These are phyloP conservation scores for Lutraria lutraria DNA, from an alignment of 2,888 invertebrate genomes.

Conservation along the genomic window DNA sequence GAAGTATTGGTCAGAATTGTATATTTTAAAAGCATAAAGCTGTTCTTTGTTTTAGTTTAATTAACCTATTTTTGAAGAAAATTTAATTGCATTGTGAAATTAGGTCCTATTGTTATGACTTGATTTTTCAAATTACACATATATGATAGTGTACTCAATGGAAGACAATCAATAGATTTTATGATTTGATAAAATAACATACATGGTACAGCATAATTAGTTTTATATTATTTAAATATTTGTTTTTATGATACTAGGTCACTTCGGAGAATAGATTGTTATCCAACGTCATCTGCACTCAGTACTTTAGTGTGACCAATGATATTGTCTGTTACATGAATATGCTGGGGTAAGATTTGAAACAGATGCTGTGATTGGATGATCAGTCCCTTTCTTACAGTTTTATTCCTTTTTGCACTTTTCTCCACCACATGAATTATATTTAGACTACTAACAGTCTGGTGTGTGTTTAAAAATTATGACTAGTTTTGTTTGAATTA, in stretches of 20 bases:
- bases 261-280: slow-evolving; percentile 44
- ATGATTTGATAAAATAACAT: too few relatives aligned
- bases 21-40: too few relatives aligned
- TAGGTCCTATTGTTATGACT: too few relatives aligned
- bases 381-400: slow-evolving; percentile 11
- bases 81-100: too few relatives aligned
- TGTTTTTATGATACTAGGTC: slow-evolving; percentile 52
- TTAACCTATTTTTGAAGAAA: too few relatives aligned
- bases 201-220: too few relatives aligned
- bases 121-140: too few relatives aligned
- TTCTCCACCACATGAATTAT: slow-evolving; percentile 1
- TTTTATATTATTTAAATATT: not conserved
- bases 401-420: not conserved
- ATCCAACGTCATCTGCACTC: slow-evolving; percentile 48
- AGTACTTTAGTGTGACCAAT: slow-evolving; percentile 66
- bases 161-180: too few relatives aligned
- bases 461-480: not conserved
- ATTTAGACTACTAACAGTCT: slow-evolving; percentile 21
- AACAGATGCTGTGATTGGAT: slow-evolving; percentile 47
- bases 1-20: too few relatives aligned
- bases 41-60: too few relatives aligned
- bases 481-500: not conserved
- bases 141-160: too few relatives aligned
- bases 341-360: slow-evolving; percentile 34
- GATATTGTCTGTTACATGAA: slow-evolving; percentile 42